Conservation (phyloP, 2,113 vertebrate genomes). For the Proteles cristata region DNA sequence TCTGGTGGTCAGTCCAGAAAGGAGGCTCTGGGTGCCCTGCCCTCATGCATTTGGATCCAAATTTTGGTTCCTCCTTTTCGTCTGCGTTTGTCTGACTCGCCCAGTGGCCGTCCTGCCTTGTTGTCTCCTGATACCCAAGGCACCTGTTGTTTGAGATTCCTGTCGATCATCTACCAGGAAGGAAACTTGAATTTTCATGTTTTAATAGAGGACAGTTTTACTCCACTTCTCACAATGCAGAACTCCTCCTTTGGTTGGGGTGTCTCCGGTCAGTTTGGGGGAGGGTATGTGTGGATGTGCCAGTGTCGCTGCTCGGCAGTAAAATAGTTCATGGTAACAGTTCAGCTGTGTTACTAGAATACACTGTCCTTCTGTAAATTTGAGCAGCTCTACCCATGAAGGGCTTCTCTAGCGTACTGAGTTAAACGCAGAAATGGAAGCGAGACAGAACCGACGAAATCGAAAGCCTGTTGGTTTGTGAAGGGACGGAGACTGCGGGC, state of each 20-base stretch:
- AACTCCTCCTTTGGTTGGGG: not conserved
- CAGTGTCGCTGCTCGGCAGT: not conserved
- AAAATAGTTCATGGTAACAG: too few relatives aligned
- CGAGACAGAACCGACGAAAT: not conserved
- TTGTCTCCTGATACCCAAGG: not conserved
- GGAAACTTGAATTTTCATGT: not conserved
- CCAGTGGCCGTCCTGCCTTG: accelerated
- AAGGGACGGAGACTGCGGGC: not conserved
- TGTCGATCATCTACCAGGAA: not conserved
- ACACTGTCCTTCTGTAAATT: not conserved
- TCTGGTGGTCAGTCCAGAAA: not conserved
- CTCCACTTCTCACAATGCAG: not conserved
- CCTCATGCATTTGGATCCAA: not conserved
- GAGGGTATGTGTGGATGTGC: accelerated
- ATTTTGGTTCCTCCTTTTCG: not conserved
- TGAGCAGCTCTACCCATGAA: not conserved
- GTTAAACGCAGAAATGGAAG: not conserved
- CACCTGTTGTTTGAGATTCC: not conserved
- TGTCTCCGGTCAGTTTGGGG: not conserved
- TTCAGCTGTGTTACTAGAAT: not conserved
- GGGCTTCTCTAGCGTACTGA: not conserved
- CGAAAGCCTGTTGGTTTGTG: not conserved
- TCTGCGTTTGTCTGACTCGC: not conserved
- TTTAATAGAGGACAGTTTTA: not conserved
- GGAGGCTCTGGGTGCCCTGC: not conserved